These are phyloP conservation scores for Pristionchus japonicus DNA, from an alignment of 2,888 invertebrate species.

Conservation along the genomic window DNA sequence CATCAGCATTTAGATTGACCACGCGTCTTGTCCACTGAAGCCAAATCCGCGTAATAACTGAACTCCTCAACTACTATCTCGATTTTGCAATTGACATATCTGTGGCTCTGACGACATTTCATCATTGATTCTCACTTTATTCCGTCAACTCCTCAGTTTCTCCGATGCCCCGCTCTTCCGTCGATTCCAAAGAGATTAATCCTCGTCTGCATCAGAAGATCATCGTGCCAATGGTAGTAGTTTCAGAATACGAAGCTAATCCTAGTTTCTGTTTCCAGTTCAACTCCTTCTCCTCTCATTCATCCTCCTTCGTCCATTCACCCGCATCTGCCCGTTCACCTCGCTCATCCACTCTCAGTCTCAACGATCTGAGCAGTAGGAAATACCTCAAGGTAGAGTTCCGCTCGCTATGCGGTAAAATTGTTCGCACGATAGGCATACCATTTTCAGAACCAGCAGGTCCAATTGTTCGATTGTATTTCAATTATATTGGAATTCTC, in stretches of 20 bases:
- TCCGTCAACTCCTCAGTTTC: not conserved
- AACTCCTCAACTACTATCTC: not conserved
- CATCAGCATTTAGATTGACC: conserved; percentile 10
- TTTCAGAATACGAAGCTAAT: not conserved
- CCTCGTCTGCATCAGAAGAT: not conserved
- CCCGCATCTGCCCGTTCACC: not conserved
- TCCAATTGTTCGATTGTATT: too few species aligned
- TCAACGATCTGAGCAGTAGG: not conserved
- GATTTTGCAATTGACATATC: not conserved
- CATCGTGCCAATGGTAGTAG: not conserved
- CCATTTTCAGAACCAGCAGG: too few species aligned
- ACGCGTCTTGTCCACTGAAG: not conserved
- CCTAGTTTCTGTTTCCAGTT: not conserved
- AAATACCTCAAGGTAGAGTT: not conserved
- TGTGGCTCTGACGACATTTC: not conserved
- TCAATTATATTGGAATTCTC: too few species aligned
- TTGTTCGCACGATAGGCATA: too few species aligned
- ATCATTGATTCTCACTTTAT: too few species aligned
- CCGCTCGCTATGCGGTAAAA: too few species aligned
- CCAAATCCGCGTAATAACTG: not conserved
- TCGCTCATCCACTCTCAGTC: not conserved
- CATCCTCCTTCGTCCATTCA: not conserved
- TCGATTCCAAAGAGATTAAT: not conserved
- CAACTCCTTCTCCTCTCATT: not conserved
- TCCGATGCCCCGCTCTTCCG: not conserved